Evolutionary conservation across 2,888 invertebrate species (phyloP).

Genomic region (Taphrorychus bicolor): DNA sequence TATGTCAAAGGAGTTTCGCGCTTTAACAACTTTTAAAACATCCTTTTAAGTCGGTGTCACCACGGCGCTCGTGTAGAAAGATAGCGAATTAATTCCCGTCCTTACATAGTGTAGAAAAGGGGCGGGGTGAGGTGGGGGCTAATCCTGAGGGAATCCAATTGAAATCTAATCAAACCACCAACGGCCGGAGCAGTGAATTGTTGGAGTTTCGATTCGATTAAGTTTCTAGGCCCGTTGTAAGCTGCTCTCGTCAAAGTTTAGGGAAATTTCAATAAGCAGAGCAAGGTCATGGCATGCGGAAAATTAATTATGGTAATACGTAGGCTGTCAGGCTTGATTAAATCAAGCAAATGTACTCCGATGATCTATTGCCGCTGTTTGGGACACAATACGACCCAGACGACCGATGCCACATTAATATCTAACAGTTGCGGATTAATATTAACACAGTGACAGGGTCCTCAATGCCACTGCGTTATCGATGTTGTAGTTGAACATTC

Average conservation of each 20-base stretch:
- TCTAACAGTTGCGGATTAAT: conserved; percentile 33
- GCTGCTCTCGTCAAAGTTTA: conserved; percentile 18
- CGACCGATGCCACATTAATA: conserved; percentile 29
- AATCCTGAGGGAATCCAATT: conserved; percentile 1
- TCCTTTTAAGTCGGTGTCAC: background rate
- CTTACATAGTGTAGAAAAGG: background rate
- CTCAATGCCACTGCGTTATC: conserved; percentile 19
- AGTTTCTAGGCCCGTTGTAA: background rate
- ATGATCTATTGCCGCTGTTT: conserved; percentile 34
- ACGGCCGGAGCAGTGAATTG: background rate
- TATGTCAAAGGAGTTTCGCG: background rate
- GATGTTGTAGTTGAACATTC: conserved; percentile 7
- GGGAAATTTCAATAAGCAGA: conserved; percentile 23
- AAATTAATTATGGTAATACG: conserved; percentile 37
- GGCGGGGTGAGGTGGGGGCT: background rate
- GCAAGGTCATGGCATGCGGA: conserved; percentile 24
- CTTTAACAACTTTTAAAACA: background rate
- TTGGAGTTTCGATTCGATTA: conserved; percentile 7
- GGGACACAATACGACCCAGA: conserved; percentile 22
- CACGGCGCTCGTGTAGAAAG: background rate
- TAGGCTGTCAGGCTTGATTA: conserved; percentile 27
- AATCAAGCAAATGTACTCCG: conserved; percentile 35
- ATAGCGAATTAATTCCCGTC: background rate
- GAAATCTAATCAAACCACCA: conserved; percentile 8
- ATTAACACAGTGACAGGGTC: conserved; percentile 24